Base-by-base conservation (phyloP, 2,888 invertebrate species). In the Calliopum simillimum region DNA sequence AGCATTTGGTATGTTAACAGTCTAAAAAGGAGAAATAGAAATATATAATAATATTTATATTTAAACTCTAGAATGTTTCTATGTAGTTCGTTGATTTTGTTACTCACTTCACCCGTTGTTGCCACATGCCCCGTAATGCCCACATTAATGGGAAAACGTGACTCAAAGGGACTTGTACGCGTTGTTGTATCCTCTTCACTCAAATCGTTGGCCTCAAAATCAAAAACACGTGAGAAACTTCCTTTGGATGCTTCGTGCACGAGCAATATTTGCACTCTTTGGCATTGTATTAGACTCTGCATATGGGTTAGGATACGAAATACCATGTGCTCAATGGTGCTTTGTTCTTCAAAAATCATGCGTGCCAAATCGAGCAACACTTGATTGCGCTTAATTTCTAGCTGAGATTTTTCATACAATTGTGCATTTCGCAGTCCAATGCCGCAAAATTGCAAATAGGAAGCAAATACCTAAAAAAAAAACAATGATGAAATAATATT, bases 311-410 rank as follows among this genome's bases (percentile, higher is more conserved):
- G 88, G 87, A 98, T 97, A 87, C 97, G 91, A 80, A 95, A 91
- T 72, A 98, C 96, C 90, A 97, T 94, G 87, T 95, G 96, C 84
- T 97, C 97, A 80, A 98, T 94, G 80, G 97, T 97, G 87, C 95
- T 96, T 87, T 98, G 97, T 87, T 98, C 97, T 85, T 97, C 96
- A 85, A 97, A 98, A 80, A 98, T 95, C 93, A 97, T 97, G 80
- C 96, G 89, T n/a, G 97, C 97, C 84, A 98, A 88, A 87, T 96
- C 96, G 77, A 98, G 88, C 70, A 98, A 89, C 76, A 98, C 95
- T 89, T 97, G 97, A 87, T 98, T 98, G 79, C 97, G 89, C 87
- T 96, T 97, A 78, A 97, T 96, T 88, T 98, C 98, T 83, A 97
- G 88, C 86, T 97, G 96, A 74, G 97, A 97, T 85, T 95, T 92